A percentile compares a stretch with the other conserved stretches of the same genome.
Conservation (phyloP, 2,797 vertebrate genomes). For the Ctenopoma kingsleyae region DNA sequence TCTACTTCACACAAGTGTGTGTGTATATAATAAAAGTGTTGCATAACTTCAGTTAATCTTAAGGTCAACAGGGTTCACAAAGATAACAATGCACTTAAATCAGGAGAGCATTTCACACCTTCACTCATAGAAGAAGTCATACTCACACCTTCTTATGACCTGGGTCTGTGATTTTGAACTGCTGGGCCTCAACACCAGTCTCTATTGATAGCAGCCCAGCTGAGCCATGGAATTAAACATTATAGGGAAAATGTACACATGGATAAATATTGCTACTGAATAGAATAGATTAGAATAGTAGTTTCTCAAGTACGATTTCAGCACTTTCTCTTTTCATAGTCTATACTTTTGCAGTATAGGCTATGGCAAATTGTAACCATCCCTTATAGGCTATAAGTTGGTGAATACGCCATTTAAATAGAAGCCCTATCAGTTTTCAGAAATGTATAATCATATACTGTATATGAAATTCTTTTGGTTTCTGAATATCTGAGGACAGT, state of each 20-base stretch:
- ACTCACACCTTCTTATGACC: conserved; percentile 5
- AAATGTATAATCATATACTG: not conserved
- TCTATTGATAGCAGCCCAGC: not conserved
- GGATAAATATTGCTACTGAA: not conserved
- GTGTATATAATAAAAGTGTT: not conserved
- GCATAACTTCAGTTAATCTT: conserved; percentile 33
- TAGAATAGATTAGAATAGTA: not conserved
- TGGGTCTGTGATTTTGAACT: not conserved
- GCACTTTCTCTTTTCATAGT: not conserved
- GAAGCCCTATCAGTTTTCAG: not conserved
- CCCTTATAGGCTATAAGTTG: not conserved
- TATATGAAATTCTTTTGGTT: not conserved
- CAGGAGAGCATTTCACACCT: conserved; percentile 4
- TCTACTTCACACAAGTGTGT: not conserved
- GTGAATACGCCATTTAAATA: not conserved
- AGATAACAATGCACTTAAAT: conserved; percentile 30
- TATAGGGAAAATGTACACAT: not conserved
- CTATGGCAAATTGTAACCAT: not conserved
- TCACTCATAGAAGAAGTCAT: no score
- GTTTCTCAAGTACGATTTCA: not conserved
- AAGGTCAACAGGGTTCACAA: conserved; percentile 25
- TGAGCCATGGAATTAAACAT: not conserved
- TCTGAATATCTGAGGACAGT: not conserved
- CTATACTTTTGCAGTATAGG: not conserved
- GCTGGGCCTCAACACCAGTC: not conserved